Percentiles rank a stretch among this genome's conserved stretches.
These are phyloP conservation scores for Crypturellus undulatus DNA, from an alignment of 2,113 vertebrate species.

Conservation along the genomic window DNA sequence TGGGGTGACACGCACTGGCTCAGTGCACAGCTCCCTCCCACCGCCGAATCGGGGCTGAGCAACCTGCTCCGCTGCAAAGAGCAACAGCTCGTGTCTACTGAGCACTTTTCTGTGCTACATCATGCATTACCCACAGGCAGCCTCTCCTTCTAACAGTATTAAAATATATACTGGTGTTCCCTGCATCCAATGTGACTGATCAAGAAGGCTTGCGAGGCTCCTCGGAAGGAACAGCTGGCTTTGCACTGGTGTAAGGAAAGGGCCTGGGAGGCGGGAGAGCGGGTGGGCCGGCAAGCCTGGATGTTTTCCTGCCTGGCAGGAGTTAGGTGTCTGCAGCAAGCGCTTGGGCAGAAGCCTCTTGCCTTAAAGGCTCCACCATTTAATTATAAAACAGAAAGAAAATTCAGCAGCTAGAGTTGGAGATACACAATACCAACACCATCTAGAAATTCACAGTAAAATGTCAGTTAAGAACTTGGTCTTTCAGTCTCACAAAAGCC, in stretches of 20 bases:
- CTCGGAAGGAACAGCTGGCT: neutral
- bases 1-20: no score
- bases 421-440: neutral
- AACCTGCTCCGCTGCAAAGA: no score
- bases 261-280: neutral
- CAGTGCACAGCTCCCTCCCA: no score
- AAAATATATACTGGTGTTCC: neutral
- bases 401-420: neutral
- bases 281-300: neutral
- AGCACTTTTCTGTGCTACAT: no score
- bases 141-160: rapidly evolving
- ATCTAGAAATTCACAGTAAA: neutral
- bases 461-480: neutral
- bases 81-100: no score
- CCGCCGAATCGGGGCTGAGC: no score
- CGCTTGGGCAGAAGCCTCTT: neutral
- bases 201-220: neutral
- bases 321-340: neutral
- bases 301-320: neutral
- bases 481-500: neutral
- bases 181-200: neutral
- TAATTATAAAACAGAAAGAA: neutral
- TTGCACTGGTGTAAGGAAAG: neutral
- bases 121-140: neutral
- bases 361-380: neutral